Conservation (phyloP, 2,797 vertebrate species). For the Labroides dimidiatus region DNA sequence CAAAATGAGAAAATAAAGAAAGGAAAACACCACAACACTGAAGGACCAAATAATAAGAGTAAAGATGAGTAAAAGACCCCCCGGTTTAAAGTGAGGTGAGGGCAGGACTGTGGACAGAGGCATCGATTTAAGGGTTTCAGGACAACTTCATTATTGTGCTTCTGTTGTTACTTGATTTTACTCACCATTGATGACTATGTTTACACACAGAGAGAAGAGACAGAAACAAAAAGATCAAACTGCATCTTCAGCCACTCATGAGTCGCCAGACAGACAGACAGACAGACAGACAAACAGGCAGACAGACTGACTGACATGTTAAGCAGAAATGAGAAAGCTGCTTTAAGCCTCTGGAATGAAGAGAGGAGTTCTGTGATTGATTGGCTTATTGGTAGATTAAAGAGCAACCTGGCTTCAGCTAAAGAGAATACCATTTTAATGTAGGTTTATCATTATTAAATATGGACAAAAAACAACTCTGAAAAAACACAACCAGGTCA, state of each 20-base stretch:
- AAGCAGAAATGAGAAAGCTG: slow-evolving; percentile 63
- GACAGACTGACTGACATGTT: slow-evolving; percentile 56
- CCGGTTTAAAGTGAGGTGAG: slow-evolving; percentile 42
- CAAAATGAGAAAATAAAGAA: slow-evolving; percentile 1
- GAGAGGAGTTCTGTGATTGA: slow-evolving; percentile 30
- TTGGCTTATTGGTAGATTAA: slow-evolving; percentile 50
- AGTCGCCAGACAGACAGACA: slow-evolving; percentile 57
- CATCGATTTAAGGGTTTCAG: slow-evolving; percentile 44
- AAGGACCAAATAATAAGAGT: slow-evolving; percentile 9
- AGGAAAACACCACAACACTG: slow-evolving; percentile 10
- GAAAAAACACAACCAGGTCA: too few relatives aligned
- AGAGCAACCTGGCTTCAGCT: slow-evolving; percentile 35
- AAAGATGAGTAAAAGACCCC: slow-evolving; percentile 20
- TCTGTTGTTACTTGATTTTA: slow-evolving; percentile 66
- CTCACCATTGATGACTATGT: slow-evolving; percentile 86
- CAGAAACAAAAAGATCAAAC: slow-evolving; percentile 86
- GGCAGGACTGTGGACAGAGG: slow-evolving; percentile 44
- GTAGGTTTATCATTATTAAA: not conserved
- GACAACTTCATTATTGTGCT: slow-evolving; percentile 31
- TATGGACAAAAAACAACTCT: not conserved
- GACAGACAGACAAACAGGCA: slow-evolving; percentile 58
- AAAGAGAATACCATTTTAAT: slow-evolving; percentile 1
- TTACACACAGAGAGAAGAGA: slow-evolving; percentile 84
- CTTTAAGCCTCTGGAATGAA: slow-evolving; percentile 52
- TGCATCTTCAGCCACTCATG: slow-evolving; percentile 76